Evolutionary conservation across 2,797 vertebrate species (phyloP).

Genomic region (Hirundo rustica): DNA sequence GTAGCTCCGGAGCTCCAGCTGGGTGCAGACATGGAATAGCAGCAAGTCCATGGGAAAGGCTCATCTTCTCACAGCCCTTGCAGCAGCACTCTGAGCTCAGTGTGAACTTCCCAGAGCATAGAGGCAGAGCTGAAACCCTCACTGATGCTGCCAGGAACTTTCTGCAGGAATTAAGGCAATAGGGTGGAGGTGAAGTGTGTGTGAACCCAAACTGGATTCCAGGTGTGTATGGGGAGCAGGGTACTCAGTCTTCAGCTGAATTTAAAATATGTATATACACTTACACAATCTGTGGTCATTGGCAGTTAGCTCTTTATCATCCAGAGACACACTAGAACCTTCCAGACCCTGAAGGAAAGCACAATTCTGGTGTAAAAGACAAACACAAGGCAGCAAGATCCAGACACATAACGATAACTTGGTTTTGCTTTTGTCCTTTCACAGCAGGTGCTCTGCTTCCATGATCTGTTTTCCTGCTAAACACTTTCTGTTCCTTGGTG

Average conservation of each 20-base stretch:
- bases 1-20: slow-evolving; percentile 51
- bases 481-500: not conserved
- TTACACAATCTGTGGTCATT: not conserved
- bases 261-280: not conserved
- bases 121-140: not conserved
- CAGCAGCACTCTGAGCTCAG: not conserved
- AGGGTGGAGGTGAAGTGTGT: not conserved
- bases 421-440: not conserved
- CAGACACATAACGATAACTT: not conserved
- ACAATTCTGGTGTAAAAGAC: not conserved
- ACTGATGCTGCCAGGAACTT: not conserved
- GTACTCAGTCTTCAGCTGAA: not conserved
- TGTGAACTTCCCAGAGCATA: not conserved
- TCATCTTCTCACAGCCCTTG: slow-evolving; percentile 50
- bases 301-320: not conserved
- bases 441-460: not conserved
- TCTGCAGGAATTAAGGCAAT: not conserved
- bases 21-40: slow-evolving; percentile 27
- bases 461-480: not conserved
- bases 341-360: not conserved
- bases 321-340: not conserved
- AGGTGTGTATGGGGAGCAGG: not conserved
- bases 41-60: slow-evolving; percentile 57
- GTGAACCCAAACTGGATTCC: not conserved
- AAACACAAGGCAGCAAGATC: not conserved